Evolutionary conservation across 2,113 vertebrate species (phyloP).

Genomic region (Oncorhynchus clarkii): DNA sequence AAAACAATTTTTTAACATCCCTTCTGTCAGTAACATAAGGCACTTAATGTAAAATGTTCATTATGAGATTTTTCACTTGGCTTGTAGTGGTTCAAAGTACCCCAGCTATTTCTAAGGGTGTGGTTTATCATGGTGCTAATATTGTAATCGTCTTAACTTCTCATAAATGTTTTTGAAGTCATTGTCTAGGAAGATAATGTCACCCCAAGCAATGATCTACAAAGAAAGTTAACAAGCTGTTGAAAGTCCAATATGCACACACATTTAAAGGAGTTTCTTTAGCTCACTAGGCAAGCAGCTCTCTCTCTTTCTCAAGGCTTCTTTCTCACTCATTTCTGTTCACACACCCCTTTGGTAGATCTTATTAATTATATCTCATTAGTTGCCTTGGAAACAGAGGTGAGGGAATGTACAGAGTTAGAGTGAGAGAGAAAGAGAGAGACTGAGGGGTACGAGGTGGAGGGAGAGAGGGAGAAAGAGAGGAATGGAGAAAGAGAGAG

Average conservation of each 20-base stretch:
- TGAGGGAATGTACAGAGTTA: constrained; percentile 63
- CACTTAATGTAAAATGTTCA: too few relatives aligned
- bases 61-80: too few relatives aligned
- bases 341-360: constrained; percentile 60
- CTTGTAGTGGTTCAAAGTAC: too few relatives aligned
- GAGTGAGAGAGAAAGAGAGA: constrained; percentile 38
- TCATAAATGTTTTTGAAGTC: constrained; percentile 47
- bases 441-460: constrained; percentile 30
- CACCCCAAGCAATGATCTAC: constrained; percentile 40
- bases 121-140: constrained; percentile 16
- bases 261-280: constrained; percentile 3
- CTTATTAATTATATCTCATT: constrained; percentile 82
- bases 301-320: constrained; percentile 58
- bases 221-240: constrained; percentile 45
- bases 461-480: constrained; percentile 3
- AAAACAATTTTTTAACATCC: too few relatives aligned
- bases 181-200: constrained; percentile 23
- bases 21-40: too few relatives aligned
- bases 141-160: constrained; percentile 36
- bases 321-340: constrained; percentile 62
- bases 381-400: constrained; percentile 79
- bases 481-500: constrained; percentile 6
- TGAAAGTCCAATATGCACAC: constrained; percentile 48
- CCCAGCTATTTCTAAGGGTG: too few relatives aligned
- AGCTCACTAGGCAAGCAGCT: not conserved